Evolutionary conservation across 1,140 invertebrate genomes (phyloP).

Genomic region (Eriocheir sinensis): DNA sequence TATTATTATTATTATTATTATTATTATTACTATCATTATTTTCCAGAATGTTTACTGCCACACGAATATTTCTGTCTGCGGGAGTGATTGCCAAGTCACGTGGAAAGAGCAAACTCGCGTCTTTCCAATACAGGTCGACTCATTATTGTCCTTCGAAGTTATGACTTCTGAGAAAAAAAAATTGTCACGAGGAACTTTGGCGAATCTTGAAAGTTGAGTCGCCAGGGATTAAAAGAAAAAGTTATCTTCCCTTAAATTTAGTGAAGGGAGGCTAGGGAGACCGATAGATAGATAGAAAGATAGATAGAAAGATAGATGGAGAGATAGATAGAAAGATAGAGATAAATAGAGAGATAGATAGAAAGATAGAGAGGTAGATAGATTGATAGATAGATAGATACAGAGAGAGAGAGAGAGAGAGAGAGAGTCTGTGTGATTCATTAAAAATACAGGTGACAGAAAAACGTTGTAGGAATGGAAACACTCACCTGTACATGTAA

Average conservation of each 20-base stretch:
- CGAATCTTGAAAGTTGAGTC: not conserved
- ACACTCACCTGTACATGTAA: too few species aligned
- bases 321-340: not conserved
- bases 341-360: too few species aligned
- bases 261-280: not conserved
- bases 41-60: too few species aligned
- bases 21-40: too few species aligned
- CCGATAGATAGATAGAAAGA: not conserved
- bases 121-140: too few species aligned
- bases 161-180: conserved; percentile 14
- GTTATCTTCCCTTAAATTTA: not conserved
- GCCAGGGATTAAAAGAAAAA: not conserved
- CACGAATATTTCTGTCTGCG: too few species aligned
- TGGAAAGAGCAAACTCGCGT: too few species aligned
- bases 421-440: too few species aligned
- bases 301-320: not conserved
- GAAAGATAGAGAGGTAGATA: not conserved
- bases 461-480: too few species aligned
- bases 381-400: not conserved
- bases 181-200: not conserved
- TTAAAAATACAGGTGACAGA: too few species aligned
- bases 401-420: not conserved
- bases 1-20: too few species aligned
- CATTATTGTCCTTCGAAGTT: not conserved
- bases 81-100: too few species aligned